These are phyloP conservation scores for Danio tinwini DNA, from an alignment of 2,797 vertebrate genomes.

Conservation along the genomic window DNA sequence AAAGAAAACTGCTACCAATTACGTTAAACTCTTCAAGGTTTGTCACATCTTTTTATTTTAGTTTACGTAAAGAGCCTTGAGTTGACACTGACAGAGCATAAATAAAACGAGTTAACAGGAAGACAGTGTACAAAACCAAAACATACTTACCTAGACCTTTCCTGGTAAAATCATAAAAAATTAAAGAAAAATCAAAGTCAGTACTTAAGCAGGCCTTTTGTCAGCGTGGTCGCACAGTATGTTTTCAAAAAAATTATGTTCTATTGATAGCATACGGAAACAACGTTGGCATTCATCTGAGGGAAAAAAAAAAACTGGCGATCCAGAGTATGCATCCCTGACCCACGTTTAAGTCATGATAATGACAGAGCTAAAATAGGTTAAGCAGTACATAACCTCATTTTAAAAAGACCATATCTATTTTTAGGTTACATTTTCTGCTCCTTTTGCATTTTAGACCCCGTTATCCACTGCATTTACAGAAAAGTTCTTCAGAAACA, in stretches of 20 bases:
- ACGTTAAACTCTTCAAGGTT: slow-evolving; percentile 40
- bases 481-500: slow-evolving; percentile 63
- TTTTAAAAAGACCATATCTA: slow-evolving; percentile 55
- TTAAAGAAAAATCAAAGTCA: slow-evolving; percentile 58
- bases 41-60: slow-evolving; percentile 73
- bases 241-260: slow-evolving; percentile 43
- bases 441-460: slow-evolving; percentile 67
- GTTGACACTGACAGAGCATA: slow-evolving; percentile 73
- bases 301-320: slow-evolving; percentile 43
- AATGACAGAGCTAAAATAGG: slow-evolving; percentile 63
- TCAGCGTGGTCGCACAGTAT: slow-evolving; percentile 25
- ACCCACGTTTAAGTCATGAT: slow-evolving; percentile 59
- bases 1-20: neutral
- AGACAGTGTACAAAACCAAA: slow-evolving; percentile 75
- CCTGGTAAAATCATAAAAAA: slow-evolving; percentile 71
- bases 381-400: slow-evolving; percentile 63
- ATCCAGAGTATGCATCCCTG: slow-evolving; percentile 59
- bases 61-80: slow-evolving; percentile 66
- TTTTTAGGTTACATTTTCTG: slow-evolving; percentile 57
- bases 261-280: slow-evolving; percentile 60
- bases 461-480: slow-evolving; percentile 67
- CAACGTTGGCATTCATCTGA: slow-evolving; percentile 66
- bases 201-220: slow-evolving; percentile 57
- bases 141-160: slow-evolving; percentile 84
- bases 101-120: slow-evolving; percentile 64